phyloP scores from a whole-genome alignment of 2,113 vertebrate genomes.

The Cricetomys ansorgei region DNA sequence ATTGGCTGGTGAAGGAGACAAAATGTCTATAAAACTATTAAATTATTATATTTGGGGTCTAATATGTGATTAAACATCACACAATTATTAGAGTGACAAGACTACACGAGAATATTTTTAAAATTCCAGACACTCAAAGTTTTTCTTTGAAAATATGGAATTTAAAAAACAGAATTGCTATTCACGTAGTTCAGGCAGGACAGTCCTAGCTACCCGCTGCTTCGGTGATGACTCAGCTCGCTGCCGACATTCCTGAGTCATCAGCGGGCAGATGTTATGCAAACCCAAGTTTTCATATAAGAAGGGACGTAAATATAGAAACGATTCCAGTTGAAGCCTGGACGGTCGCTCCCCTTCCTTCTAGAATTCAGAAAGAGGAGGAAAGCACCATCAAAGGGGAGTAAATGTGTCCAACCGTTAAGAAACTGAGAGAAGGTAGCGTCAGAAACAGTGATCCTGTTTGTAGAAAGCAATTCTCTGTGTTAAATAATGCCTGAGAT shows the following conservation, averaged over 20 bases:
- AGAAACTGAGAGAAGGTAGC: background rate
- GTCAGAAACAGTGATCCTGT: background rate
- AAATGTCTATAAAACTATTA: background rate
- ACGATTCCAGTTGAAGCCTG: background rate
- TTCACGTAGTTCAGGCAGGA: background rate
- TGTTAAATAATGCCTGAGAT: background rate
- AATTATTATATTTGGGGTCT: background rate
- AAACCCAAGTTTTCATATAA: background rate
- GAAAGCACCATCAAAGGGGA: background rate
- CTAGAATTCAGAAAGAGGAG: background rate
- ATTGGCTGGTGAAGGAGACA: background rate
- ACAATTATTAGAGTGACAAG: background rate
- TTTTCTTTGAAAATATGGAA: background rate
- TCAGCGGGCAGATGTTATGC: background rate
- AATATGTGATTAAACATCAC: background rate
- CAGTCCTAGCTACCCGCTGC: background rate
- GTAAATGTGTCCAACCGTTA: background rate
- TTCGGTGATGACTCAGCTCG: background rate
- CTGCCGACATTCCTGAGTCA: background rate
- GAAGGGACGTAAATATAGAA: background rate
- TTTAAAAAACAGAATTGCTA: background rate
- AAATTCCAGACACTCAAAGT: background rate
- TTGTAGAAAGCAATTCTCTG: background rate
- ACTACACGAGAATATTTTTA: background rate
- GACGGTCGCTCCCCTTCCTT: background rate